Percentiles rank a stretch among this genome's conserved stretches.
These are phyloP conservation scores for Python bivittatus DNA, from an alignment of 2,113 vertebrate genomes.

Conservation along the genomic window DNA sequence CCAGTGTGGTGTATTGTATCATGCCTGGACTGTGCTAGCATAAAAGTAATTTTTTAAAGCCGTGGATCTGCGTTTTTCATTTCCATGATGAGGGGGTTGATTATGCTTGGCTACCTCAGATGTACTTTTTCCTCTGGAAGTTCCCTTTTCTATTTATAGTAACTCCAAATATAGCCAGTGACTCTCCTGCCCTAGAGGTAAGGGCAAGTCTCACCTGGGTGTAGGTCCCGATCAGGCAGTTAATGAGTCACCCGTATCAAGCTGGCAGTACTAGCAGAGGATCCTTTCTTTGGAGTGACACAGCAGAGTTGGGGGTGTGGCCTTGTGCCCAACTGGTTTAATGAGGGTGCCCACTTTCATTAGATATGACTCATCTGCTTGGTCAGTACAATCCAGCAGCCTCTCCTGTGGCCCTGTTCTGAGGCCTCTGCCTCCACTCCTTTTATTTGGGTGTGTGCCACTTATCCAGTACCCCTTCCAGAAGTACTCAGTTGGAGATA, in stretches of 20 bases:
- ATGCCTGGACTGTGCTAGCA: not conserved
- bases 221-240: not conserved
- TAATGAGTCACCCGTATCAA: not conserved
- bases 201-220: not conserved
- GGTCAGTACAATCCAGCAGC: not conserved
- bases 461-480: not conserved
- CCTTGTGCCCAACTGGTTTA: not conserved
- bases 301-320: not conserved
- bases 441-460: not conserved
- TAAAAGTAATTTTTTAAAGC: not conserved
- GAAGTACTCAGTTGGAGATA: not conserved
- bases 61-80: not conserved
- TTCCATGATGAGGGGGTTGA: not conserved
- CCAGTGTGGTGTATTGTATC: not conserved
- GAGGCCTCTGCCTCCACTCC: not conserved
- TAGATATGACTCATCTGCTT: not conserved
- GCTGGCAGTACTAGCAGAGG: not conserved
- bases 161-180: not conserved
- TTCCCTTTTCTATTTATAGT: constrained; percentile 11
- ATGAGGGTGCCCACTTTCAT: not conserved
- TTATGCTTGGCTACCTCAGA: not conserved
- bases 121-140: not conserved
- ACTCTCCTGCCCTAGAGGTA: not conserved
- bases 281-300: not conserved
- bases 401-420: not conserved